A percentile compares a stretch with the other conserved stretches of the same genome.
These are phyloP conservation scores for Microtus ochrogaster DNA, from an alignment of 2,113 vertebrate genomes.

Conservation along the genomic window DNA sequence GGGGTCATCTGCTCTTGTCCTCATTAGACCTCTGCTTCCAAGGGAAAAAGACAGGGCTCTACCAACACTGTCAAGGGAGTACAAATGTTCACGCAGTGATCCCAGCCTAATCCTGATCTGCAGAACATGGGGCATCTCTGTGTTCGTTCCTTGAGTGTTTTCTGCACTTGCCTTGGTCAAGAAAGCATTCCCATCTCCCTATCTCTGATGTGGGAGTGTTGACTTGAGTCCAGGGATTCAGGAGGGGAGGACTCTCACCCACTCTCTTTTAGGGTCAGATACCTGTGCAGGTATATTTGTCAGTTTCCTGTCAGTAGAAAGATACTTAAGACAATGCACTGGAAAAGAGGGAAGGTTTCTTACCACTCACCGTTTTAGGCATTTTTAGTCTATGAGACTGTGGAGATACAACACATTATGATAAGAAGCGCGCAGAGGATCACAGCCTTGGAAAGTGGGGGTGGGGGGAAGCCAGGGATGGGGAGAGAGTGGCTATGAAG, in stretches of 20 bases:
- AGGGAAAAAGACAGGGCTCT: background rate
- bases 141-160: background rate
- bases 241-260: background rate
- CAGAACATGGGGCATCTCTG: too few species aligned
- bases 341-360: background rate
- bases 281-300: background rate
- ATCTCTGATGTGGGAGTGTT: background rate
- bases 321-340: background rate
- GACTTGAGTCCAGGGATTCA: background rate
- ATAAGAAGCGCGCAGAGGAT: fast-evolving
- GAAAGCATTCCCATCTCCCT: background rate
- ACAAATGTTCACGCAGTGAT: fast-evolving
- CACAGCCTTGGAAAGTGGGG: background rate
- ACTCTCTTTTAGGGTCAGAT: too few species aligned
- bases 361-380: background rate
- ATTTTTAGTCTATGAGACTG: background rate
- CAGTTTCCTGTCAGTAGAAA: background rate
- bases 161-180: background rate
- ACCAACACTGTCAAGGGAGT: background rate
- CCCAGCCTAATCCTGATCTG: background rate
- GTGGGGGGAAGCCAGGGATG: too few species aligned
- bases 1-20: background rate
- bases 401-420: background rate
- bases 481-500: too few species aligned
- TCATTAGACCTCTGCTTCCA: background rate